Evolutionary conservation across 2,797 vertebrate genomes (phyloP).

Genomic region (Emys orbicularis): DNA sequence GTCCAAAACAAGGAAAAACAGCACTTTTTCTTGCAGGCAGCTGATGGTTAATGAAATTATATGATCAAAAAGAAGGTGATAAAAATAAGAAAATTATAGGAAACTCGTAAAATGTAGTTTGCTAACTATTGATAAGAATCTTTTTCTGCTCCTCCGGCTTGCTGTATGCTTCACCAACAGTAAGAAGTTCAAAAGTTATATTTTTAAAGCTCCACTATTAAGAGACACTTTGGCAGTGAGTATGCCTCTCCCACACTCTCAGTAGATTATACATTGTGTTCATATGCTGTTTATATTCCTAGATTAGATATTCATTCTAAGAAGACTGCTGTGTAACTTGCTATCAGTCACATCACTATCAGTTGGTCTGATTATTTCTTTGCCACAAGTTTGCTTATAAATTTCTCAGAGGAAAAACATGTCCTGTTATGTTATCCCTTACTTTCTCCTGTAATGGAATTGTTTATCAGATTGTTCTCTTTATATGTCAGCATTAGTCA

Average conservation of each 20-base stretch:
- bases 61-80: not conserved
- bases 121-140: not conserved
- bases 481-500: slow-evolving; percentile 18
- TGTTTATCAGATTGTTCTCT: not conserved
- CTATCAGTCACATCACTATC: not conserved
- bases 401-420: not conserved
- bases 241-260: not conserved
- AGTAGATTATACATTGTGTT: not conserved
- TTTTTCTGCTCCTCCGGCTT: not conserved
- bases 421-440: not conserved
- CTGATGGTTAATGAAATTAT: not conserved
- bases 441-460: not conserved
- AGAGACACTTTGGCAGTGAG: not conserved
- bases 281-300: not conserved
- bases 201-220: not conserved
- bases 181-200: not conserved
- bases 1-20: not conserved
- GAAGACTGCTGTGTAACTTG: not conserved
- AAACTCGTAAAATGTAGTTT: not conserved
- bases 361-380: not conserved
- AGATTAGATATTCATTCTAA: not conserved
- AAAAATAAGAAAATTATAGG: not conserved
- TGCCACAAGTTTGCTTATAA: not conserved
- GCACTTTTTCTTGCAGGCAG: not conserved
- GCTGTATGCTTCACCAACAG: not conserved